Conservation (phyloP, 1,140 invertebrate species). For the Patella vulgata region DNA sequence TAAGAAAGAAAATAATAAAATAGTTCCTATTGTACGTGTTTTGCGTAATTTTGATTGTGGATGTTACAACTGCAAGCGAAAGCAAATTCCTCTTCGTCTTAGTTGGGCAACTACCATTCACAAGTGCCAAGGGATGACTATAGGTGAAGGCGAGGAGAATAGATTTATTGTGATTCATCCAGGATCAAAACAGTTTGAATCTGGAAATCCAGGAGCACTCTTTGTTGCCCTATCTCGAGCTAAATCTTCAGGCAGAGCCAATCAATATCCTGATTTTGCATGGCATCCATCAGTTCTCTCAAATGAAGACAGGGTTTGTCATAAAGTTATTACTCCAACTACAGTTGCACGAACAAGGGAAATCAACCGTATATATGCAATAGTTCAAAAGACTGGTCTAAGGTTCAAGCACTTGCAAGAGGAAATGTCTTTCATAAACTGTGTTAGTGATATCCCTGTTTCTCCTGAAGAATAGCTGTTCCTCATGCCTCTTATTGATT, state of each 20-base stretch:
- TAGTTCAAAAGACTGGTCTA: no score
- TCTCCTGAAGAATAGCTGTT: no score
- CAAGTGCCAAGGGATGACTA: conserved; percentile 39
- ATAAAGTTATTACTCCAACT: no score
- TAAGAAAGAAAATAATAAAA: no score
- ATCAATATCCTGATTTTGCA: conserved; percentile 32
- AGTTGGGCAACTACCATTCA: conserved; percentile 37
- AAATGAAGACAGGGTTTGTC: conserved; percentile 40
- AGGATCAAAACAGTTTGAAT: conserved; percentile 29
- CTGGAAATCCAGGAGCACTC: conserved; percentile 33
- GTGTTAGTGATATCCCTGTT: no score
- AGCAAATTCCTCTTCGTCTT: conserved; percentile 35
- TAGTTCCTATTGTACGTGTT: no score
- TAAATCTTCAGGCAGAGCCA: conserved; percentile 28
- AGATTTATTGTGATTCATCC: conserved; percentile 33
- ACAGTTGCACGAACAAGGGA: no score
- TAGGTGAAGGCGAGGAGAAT: conserved; percentile 25
- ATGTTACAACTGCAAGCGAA: conserved; percentile 28
- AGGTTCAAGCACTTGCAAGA: no score
- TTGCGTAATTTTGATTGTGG: no score
- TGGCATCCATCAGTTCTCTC: conserved; percentile 35
- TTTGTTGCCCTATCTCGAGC: conserved; percentile 37
- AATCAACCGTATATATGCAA: no score
- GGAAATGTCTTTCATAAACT: no score
- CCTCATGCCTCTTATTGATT: no score